Base-by-base conservation (phyloP, 2,888 invertebrate species). In the Heteromurus nitidus region DNA sequence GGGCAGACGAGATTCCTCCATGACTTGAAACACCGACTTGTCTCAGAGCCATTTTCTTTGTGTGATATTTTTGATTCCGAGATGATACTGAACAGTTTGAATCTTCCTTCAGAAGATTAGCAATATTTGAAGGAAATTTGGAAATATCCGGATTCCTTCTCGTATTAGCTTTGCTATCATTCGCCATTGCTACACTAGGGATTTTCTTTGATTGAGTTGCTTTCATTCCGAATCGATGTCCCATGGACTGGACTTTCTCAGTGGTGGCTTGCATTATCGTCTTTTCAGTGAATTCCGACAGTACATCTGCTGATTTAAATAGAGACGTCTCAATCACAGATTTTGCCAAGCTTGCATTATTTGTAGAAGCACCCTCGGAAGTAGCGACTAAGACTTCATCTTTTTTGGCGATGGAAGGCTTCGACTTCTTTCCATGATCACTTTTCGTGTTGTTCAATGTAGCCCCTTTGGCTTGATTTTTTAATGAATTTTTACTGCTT, bases 31-130 rank as follows among this genome's bases (percentile, higher is more conserved):
- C 30, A 11, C 47, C 47, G 7, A 28, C 26, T 20, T 73, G 73
- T 47, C 62, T 73, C 31, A 73, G 62, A 20, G 73, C 47, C 62
- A 73, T 62, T 50, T 73, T 73, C 30, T 30, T 62, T 9, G 73
- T 47, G 22, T 62, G 62, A 62, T 73, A 62, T 20, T 62, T 73
- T 20, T 20, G 47, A 16, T 62, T 16, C 30, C 42, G 30, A 16
- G 62, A n/a, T 5, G 62, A 26, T 13, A 73, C 26, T 1, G 73
- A 73, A 16, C 60, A 50, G 28, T 28, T 73, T 0, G 73, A 73
- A 42, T 73, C 73, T 13, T 30, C 22, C n/a, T n/a, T n/a, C 1
- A 73, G n/a, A 28, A 73, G 44, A 11, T 73, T 22, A 2, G 30
- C 47, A 22, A 73, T 73, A 3, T 18, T 28, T 9, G 28, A 9